These are phyloP conservation scores for Tryphoninae sp. DNA, from an alignment of 2,888 invertebrate species.

Conservation along the genomic window DNA sequence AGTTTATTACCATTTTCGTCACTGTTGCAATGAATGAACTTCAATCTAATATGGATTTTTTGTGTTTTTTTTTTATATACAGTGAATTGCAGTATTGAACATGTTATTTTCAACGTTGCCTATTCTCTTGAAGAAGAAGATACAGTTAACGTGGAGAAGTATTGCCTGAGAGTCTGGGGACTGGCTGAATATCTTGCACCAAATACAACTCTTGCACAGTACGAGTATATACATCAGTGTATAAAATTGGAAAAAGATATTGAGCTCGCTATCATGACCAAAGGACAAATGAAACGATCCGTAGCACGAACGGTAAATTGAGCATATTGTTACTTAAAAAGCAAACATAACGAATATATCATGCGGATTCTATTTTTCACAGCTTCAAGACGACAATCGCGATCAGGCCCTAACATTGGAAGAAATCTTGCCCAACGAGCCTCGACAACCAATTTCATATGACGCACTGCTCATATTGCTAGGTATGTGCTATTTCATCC, in stretches of 20 bases:
- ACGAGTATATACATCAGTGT: conserved; percentile 96
- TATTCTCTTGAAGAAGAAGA: conserved; percentile 90
- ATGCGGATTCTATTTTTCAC: conserved; percentile 56
- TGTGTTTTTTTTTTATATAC: conserved; percentile 42
- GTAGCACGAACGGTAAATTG: conserved; percentile 88
- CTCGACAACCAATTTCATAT: conserved; percentile 88
- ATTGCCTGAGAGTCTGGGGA: conserved; percentile 90
- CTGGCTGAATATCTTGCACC: conserved; percentile 94
- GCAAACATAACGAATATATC: conserved; percentile 4
- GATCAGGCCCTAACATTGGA: conserved; percentile 89
- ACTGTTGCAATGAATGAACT: not conserved
- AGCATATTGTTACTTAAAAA: conserved; percentile 42
- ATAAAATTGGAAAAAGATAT: conserved; percentile 96
- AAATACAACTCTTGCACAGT: conserved; percentile 92
- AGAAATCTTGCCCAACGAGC: conserved; percentile 90
- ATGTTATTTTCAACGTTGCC: conserved; percentile 92
- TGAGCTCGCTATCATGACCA: conserved; percentile 83
- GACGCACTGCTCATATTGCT: conserved; percentile 93
- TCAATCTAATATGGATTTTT: not conserved
- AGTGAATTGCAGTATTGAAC: conserved; percentile 92
- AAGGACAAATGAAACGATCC: conserved; percentile 86
- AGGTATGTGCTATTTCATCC: conserved; percentile 83
- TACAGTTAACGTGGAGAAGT: conserved; percentile 84
- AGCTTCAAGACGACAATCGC: conserved; percentile 90
- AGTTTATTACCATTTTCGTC: conserved; percentile 72